Percentiles rank a stretch among this genome's conserved stretches.
Conservation (phyloP, 2,113 vertebrate species). For the Dendropsophus ebraccatus region DNA sequence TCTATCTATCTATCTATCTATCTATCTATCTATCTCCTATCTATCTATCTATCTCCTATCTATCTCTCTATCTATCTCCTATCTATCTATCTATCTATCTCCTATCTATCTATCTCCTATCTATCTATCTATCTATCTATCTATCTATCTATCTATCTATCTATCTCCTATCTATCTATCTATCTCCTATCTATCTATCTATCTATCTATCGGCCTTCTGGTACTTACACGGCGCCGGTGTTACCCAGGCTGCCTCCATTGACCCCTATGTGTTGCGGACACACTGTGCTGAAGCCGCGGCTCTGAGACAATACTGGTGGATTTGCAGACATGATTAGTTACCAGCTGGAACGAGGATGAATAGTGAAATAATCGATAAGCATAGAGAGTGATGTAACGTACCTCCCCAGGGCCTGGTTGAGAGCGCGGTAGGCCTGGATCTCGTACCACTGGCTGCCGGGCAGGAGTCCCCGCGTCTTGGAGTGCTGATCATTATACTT, state of each 20-base stretch:
- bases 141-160: no score
- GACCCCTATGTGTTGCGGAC: background rate
- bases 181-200: no score
- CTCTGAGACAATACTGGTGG: background rate
- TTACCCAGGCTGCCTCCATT: background rate
- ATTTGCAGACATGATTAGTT: background rate
- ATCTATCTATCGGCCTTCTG: no score
- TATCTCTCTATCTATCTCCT: no score
- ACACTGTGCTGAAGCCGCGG: background rate
- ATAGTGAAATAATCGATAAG: background rate
- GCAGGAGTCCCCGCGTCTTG: slow-evolving; percentile 85
- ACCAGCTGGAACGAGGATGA: no score
- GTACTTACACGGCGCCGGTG: background rate
- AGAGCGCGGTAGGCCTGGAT: slow-evolving; percentile 96
- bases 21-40: no score
- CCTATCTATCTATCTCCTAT: no score
- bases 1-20: no score
- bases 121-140: no score
- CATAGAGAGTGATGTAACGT: slow-evolving; percentile 43
- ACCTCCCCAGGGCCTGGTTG: slow-evolving; percentile 97
- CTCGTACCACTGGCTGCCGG: slow-evolving; percentile 94
- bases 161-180: no score
- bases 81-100: no score
- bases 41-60: no score
- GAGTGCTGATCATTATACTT: slow-evolving; percentile 94